Percentiles rank a stretch among this genome's conserved stretches.
phyloP scores from a whole-genome alignment of 2,888 invertebrate genomes.

The Imbricaverruca yamaguchii region DNA sequence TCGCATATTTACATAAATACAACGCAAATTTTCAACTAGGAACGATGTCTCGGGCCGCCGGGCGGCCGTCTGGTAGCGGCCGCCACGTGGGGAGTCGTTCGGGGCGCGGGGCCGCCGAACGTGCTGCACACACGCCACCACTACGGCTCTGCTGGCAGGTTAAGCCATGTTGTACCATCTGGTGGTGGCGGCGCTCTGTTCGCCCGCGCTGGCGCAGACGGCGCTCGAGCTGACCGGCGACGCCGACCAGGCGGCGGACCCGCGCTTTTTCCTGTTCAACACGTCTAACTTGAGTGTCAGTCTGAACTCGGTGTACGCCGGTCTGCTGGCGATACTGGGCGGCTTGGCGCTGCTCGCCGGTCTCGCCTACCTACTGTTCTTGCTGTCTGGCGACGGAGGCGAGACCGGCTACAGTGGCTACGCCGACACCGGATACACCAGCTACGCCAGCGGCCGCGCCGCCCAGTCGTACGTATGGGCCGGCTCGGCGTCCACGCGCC shows the following conservation, averaged over 20 bases:
- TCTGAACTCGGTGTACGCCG: slow-evolving; percentile 14
- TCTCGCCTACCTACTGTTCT: neutral
- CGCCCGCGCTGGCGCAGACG: neutral
- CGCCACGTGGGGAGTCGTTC: no score
- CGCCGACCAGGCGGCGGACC: neutral
- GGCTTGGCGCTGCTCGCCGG: slow-evolving; percentile 21
- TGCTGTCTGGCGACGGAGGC: slow-evolving; percentile 7
- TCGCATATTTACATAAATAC: no score
- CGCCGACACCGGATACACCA: slow-evolving; percentile 9
- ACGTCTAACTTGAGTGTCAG: slow-evolving; percentile 18
- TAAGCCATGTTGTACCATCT: neutral
- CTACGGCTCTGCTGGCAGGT: neutral
- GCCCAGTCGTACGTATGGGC: slow-evolving; percentile 10
- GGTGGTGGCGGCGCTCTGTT: neutral
- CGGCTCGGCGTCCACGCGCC: no score
- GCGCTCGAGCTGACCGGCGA: neutral
- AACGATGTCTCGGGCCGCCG: no score
- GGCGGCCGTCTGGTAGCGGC: no score
- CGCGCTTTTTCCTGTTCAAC: slow-evolving; percentile 20
- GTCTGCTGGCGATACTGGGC: slow-evolving; percentile 9
- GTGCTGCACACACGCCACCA: neutral
- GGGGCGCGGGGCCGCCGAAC: neutral
- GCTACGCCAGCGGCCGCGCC: slow-evolving; percentile 4
- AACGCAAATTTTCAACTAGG: no score
- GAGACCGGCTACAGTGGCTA: neutral